Conservation (phyloP, 2,888 invertebrate genomes). For the Mallateleia sp. region DNA sequence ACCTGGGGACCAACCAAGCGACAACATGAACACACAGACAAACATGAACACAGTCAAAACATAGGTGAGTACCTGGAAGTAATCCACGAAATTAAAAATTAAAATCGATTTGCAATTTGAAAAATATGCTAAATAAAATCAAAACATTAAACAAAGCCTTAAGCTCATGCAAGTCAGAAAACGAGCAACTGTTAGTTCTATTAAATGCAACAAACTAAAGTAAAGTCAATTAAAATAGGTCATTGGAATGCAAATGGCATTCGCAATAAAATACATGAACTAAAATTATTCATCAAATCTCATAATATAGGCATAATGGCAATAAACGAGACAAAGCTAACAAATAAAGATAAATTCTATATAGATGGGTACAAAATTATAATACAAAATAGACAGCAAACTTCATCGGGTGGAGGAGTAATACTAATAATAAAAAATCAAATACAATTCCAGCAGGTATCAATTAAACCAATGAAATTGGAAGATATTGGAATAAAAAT, state of each 20-base stretch:
- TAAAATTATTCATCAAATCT: constrained; percentile 46
- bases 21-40: too few relatives aligned
- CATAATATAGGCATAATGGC: constrained; percentile 65
- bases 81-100: too few relatives aligned
- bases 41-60: too few relatives aligned
- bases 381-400: constrained; percentile 26
- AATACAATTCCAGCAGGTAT: too few relatives aligned
- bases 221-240: constrained; percentile 16
- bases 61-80: too few relatives aligned
- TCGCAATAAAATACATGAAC: constrained; percentile 34
- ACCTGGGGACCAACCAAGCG: too few relatives aligned
- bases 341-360: constrained; percentile 11
- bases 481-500: too few relatives aligned
- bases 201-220: not conserved
- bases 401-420: not conserved
- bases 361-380: constrained; percentile 20
- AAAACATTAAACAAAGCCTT: too few relatives aligned
- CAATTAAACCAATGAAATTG: too few relatives aligned
- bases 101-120: too few relatives aligned
- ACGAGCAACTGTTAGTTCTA: not conserved
- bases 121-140: too few relatives aligned
- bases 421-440: not conserved
- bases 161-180: not conserved
- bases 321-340: constrained; percentile 67
- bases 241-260: constrained; percentile 72